These are phyloP conservation scores for Spinibarbus caldwelli DNA, from an alignment of 2,797 vertebrate genomes.

Conservation along the genomic window DNA sequence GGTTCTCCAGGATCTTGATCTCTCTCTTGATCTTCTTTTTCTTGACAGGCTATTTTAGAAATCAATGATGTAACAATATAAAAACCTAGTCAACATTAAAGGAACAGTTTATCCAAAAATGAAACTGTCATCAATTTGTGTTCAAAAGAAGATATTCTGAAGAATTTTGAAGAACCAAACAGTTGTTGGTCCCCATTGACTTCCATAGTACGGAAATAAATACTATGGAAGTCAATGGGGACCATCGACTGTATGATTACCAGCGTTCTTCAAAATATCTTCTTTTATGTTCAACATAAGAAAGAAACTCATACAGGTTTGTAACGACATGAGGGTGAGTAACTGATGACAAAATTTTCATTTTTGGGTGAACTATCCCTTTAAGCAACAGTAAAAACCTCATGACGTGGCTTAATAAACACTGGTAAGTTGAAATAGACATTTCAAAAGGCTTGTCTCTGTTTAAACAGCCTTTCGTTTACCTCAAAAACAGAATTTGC, in stretches of 20 bases:
- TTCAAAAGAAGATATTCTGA: background rate
- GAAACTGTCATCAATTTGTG: background rate
- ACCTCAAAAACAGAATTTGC: background rate
- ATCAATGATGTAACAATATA: background rate
- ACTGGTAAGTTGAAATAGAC: background rate
- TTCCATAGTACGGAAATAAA: background rate
- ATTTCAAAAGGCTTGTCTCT: background rate
- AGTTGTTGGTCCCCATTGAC: background rate
- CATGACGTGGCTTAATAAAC: background rate
- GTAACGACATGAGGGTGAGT: background rate
- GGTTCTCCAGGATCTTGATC: conserved; percentile 97
- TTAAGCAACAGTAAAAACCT: background rate
- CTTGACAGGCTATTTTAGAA: conserved; percentile 89
- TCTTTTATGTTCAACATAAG: background rate
- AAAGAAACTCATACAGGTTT: background rate
- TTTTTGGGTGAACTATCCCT: background rate
- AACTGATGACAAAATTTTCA: background rate
- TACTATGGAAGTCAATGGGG: background rate
- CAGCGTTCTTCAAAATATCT: background rate
- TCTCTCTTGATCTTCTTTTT: conserved; percentile 99
- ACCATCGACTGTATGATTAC: background rate
- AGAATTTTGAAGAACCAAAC: background rate
- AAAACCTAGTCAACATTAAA: background rate
- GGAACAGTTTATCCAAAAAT: background rate
- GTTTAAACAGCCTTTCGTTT: background rate